Conservation (phyloP, 2,888 invertebrate genomes). For the Xestia c-nigrum region DNA sequence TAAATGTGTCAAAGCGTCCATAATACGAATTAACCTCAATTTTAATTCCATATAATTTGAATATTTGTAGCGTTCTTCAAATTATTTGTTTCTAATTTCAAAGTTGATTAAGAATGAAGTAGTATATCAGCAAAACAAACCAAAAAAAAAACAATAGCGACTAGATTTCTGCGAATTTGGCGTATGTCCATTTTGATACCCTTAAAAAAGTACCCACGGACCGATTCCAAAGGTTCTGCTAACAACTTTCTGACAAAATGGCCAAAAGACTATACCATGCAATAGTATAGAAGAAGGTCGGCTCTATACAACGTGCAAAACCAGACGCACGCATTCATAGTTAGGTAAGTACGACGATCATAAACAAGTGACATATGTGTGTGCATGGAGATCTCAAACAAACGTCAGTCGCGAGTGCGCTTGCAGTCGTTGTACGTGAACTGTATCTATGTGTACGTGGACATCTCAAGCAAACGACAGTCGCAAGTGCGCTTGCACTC, state of each 20-base stretch:
- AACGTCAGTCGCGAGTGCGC: too few species aligned
- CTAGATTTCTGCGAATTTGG: background rate
- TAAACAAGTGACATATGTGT: background rate
- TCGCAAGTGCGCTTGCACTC: too few species aligned
- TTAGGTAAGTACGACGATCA: background rate
- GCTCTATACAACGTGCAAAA: background rate
- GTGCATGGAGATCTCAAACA: too few species aligned
- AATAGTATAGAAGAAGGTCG: background rate
- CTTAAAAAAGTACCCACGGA: slow-evolving; percentile 1
- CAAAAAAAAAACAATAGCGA: background rate
- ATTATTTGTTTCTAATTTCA: too few species aligned
- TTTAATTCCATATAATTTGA: background rate
- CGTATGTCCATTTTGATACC: background rate
- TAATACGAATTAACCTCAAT: background rate
- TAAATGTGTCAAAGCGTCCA: background rate
- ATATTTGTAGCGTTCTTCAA: background rate
- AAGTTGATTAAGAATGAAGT: background rate
- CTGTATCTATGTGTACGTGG: too few species aligned
- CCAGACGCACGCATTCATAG: background rate
- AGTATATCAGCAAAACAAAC: background rate
- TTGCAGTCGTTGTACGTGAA: too few species aligned
- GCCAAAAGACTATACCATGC: background rate
- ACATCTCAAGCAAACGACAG: too few species aligned
- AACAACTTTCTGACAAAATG: slow-evolving; percentile 16
- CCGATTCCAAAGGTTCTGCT: background rate